These are phyloP conservation scores for Palythoa grandiflora DNA, from an alignment of 92 coral and sea anemone genomes.

Conservation along the genomic window DNA sequence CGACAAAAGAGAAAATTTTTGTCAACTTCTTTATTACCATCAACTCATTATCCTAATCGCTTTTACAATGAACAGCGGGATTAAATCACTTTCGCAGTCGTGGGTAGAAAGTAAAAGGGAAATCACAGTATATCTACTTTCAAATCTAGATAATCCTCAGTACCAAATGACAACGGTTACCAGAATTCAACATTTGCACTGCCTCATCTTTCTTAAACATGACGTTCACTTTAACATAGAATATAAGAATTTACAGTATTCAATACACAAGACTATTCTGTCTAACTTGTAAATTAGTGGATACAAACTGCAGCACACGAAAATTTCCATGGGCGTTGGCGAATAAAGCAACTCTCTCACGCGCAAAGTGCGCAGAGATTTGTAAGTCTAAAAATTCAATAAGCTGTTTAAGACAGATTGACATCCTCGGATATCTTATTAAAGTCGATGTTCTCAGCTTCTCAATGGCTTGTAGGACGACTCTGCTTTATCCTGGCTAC, in stretches of 20 bases:
- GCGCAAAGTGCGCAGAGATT: too few relatives aligned
- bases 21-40: background rate
- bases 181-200: background rate
- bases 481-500: too few relatives aligned
- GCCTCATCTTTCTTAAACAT: background rate
- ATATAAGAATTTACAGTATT: too few relatives aligned
- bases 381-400: background rate
- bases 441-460: too few relatives aligned
- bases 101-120: background rate
- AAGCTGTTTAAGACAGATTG: background rate
- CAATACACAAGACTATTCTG: too few relatives aligned
- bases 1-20: background rate
- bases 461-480: too few relatives aligned
- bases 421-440: too few relatives aligned
- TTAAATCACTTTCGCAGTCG: background rate
- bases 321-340: too few relatives aligned
- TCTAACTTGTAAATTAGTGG: too few relatives aligned
- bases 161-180: background rate
- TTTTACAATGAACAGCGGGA: background rate
- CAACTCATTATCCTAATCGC: background rate
- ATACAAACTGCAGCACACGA: too few relatives aligned
- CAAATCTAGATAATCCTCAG: background rate
- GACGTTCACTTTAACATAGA: too few relatives aligned
- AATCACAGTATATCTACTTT: background rate
- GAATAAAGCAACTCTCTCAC: too few relatives aligned